Evolutionary conservation across 2,888 invertebrate species (phyloP).

Genomic region (Drosophila borealis): DNA sequence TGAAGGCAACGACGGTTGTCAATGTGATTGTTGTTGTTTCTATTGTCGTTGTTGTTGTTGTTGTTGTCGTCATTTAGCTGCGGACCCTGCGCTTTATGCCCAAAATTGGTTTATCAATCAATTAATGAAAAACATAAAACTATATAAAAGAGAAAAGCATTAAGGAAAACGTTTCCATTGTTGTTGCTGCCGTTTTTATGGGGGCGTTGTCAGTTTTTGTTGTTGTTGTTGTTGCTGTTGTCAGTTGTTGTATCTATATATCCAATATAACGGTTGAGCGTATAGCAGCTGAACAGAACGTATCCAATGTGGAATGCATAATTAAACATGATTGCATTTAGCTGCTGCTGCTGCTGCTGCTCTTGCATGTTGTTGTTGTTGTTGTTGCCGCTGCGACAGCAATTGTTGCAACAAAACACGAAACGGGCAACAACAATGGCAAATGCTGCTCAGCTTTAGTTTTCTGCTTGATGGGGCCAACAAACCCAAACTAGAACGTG

Average conservation of each 20-base stretch:
- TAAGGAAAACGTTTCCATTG: constrained; percentile 26
- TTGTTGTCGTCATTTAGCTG: constrained; percentile 22
- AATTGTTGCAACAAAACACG: constrained; percentile 40
- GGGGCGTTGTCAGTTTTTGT: constrained; percentile 51
- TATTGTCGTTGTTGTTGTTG: constrained; percentile 9
- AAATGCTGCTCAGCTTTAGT: constrained; percentile 34
- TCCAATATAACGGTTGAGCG: constrained; percentile 42
- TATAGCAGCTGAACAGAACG: constrained; percentile 42
- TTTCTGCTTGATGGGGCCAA: constrained; percentile 64
- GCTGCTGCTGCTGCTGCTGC: constrained; percentile 11
- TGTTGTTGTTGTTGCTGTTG: constrained; percentile 15
- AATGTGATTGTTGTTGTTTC: constrained; percentile 7
- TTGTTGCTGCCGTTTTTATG: constrained; percentile 26
- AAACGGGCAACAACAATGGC: constrained; percentile 36
- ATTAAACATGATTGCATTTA: constrained; percentile 74
- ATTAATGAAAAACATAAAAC: constrained; percentile 44
- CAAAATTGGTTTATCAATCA: constrained; percentile 70
- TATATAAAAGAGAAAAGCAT: constrained; percentile 17
- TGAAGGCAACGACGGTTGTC: constrained; percentile 18
- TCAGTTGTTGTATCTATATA: constrained; percentile 7
- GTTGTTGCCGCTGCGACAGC: constrained; percentile 35
- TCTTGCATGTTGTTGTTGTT: constrained; percentile 22
- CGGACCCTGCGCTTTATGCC: constrained; percentile 16
- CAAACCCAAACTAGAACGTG: constrained; percentile 81
- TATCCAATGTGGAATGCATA: constrained; percentile 76